These are phyloP conservation scores for Epistrophe eligans DNA, from an alignment of 2,888 invertebrate species.

Conservation along the genomic window DNA sequence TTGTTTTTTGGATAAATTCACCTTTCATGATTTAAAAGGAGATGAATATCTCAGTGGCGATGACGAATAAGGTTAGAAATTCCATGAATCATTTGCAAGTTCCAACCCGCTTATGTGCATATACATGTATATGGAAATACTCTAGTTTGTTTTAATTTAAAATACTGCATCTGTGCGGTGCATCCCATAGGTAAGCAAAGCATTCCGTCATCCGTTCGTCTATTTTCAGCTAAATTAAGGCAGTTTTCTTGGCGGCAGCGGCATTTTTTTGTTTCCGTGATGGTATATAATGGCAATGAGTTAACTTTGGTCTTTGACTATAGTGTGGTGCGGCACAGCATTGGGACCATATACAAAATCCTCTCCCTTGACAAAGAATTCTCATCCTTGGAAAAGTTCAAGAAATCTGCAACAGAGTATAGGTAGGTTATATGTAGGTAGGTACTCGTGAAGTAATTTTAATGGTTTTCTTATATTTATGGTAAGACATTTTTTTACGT, in stretches of 20 bases:
- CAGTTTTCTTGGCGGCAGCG: conserved; percentile 55
- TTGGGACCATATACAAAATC: too few species aligned
- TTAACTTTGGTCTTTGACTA: conserved; percentile 7
- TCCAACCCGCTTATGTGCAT: conserved; percentile 13
- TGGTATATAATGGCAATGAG: conserved; percentile 39
- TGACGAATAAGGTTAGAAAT: conserved; percentile 75
- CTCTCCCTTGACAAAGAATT: conserved; percentile 32
- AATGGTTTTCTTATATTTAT: conserved; percentile 53
- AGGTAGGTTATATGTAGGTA: too few species aligned
- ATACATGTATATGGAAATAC: background rate
- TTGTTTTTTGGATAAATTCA: conserved; percentile 10
- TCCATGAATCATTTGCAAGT: conserved; percentile 63
- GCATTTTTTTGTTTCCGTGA: conserved; percentile 60
- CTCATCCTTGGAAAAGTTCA: background rate
- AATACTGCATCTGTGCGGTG: conserved; percentile 39
- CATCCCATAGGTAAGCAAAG: conserved; percentile 38
- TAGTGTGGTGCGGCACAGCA: too few species aligned
- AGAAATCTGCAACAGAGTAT: conserved; percentile 12
- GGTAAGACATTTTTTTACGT: conserved; percentile 46
- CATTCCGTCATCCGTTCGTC: conserved; percentile 69
- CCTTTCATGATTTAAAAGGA: background rate
- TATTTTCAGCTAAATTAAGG: conserved; percentile 73
- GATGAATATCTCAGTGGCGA: conserved; percentile 39
- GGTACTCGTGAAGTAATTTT: conserved; percentile 47
- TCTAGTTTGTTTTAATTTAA: conserved; percentile 55